Percentiles rank a stretch among this genome's conserved stretches.
Evolutionary conservation across 2,113 vertebrate species (phyloP).

Genomic region (Tragelaphus strepsiceros): DNA sequence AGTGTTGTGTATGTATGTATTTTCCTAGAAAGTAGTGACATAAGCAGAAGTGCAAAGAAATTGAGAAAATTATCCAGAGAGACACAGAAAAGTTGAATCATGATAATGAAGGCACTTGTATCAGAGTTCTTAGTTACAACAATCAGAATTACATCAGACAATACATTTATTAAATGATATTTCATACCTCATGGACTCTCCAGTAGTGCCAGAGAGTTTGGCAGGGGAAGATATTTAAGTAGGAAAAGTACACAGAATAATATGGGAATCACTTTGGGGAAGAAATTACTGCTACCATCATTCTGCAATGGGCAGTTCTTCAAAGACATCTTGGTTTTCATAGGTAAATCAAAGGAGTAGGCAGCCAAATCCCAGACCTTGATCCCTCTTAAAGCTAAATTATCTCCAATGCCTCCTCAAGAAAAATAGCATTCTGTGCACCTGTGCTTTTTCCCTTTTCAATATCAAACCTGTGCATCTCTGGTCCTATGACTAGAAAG

Average conservation of each 20-base stretch:
- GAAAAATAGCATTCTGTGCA: neutral
- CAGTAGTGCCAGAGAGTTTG: neutral
- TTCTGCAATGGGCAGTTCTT: neutral
- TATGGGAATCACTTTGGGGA: neutral
- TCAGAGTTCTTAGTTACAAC: neutral
- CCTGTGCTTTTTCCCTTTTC: neutral
- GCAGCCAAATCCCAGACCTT: too few species aligned
- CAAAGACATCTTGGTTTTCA: neutral
- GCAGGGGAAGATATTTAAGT: neutral
- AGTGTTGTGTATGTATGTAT: neutral
- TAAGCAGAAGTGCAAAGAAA: neutral
- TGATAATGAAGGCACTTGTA: neutral
- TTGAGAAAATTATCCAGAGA: neutral
- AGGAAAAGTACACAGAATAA: neutral
- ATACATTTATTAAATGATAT: neutral
- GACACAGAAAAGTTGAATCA: neutral
- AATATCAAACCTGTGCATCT: neutral
- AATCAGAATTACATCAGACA: neutral
- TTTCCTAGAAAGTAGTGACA: neutral
- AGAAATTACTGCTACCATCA: neutral
- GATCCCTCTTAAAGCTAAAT: neutral
- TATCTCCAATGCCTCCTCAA: neutral
- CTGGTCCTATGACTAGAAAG: neutral
- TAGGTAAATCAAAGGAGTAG: neutral
- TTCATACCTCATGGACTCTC: neutral